A percentile compares a stretch with the other conserved stretches of the same genome.
These are phyloP conservation scores for Penaeus chinensis DNA, from an alignment of 1,140 invertebrate species.

Conservation along the genomic window DNA sequence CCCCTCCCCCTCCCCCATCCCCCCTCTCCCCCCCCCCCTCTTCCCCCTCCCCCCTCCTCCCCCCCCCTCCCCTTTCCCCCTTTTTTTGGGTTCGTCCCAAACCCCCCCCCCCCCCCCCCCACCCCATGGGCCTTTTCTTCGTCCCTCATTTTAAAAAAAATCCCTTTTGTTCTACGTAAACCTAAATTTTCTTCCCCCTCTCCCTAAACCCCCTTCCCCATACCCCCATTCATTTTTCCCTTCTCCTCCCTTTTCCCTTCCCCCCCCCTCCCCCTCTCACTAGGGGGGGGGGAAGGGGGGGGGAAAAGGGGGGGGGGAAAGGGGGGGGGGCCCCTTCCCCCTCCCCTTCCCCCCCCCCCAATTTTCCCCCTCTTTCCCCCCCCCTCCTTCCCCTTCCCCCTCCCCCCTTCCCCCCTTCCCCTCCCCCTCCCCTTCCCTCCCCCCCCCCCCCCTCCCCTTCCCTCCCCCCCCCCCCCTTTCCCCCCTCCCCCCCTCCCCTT, in stretches of 20 bases:
- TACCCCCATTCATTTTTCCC: not conserved
- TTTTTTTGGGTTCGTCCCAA: not conserved
- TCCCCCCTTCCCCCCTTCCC: not conserved
- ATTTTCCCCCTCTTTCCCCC: too few species aligned
- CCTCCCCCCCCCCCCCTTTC: too few species aligned
- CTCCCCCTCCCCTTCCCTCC: too few species aligned
- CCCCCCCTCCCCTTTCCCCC: not conserved
- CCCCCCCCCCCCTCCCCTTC: too few species aligned
- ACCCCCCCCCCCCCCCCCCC: not conserved
- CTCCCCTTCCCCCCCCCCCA: too few species aligned
- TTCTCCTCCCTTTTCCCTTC: not conserved
- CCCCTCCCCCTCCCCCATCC: not conserved
- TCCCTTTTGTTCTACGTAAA: not conserved
- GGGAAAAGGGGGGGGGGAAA: slow-evolving; percentile 11
- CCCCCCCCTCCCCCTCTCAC: too few species aligned
- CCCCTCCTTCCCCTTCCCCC: not conserved
- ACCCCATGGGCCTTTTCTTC: not conserved
- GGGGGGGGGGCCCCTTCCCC: not conserved
- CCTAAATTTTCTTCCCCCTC: not conserved
- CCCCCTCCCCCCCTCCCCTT: too few species aligned
- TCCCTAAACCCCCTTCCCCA: not conserved
- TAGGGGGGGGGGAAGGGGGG: slow-evolving; percentile 3
- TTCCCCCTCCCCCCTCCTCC: not conserved
- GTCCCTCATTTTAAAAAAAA: not conserved
- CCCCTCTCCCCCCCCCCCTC: not conserved